Percentiles rank a stretch among this genome's conserved stretches.
These are phyloP conservation scores for Anastrepha obliqua DNA, from an alignment of 1,140 invertebrate species.

Conservation along the genomic window DNA sequence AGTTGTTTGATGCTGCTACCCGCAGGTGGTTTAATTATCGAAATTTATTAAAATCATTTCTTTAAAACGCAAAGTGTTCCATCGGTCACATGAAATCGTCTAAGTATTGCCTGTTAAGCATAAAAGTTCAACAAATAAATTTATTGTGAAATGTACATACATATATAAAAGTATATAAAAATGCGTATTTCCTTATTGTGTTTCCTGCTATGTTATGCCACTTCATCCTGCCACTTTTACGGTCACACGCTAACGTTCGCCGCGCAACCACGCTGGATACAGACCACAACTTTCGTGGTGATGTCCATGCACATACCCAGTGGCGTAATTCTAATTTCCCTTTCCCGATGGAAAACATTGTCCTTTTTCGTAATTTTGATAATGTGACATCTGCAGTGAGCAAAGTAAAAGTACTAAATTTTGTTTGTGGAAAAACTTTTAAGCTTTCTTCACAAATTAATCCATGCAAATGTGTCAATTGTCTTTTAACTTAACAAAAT, in stretches of 20 bases:
- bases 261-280: slow-evolving; percentile 4
- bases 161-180: background rate
- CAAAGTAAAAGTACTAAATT: background rate
- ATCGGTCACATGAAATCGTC: too few species aligned
- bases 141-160: too few species aligned
- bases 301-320: background rate
- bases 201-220: background rate
- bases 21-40: too few species aligned
- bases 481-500: too few species aligned
- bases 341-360: background rate
- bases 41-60: too few species aligned
- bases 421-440: background rate
- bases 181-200: background rate
- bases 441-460: too few species aligned
- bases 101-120: too few species aligned
- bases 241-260: background rate
- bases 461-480: too few species aligned
- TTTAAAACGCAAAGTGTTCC: too few species aligned
- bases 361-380: slow-evolving; percentile 1
- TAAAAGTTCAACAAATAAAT: too few species aligned
- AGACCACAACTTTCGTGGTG: background rate
- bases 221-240: slow-evolving; percentile 6
- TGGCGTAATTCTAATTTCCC: slow-evolving; percentile 40
- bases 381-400: background rate
- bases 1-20: too few species aligned